These are phyloP conservation scores for Nomada fabriciana DNA, from an alignment of 2,888 invertebrate genomes.

Conservation along the genomic window DNA sequence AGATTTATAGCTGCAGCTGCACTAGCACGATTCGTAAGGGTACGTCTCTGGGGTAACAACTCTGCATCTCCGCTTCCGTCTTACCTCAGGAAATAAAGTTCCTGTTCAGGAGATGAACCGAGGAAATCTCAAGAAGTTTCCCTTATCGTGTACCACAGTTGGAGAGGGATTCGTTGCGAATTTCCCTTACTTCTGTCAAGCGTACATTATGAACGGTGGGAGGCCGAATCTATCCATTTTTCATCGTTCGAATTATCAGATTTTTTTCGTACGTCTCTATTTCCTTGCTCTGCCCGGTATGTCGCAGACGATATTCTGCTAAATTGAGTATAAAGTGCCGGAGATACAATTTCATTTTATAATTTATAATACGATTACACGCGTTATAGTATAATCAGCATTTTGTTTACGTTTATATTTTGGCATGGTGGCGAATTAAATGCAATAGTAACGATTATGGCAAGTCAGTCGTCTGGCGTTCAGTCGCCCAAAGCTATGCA, in stretches of 20 bases:
- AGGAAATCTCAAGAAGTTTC: slow-evolving; percentile 59
- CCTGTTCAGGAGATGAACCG: slow-evolving; percentile 58
- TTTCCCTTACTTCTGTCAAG: slow-evolving; percentile 19
- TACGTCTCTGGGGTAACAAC: slow-evolving; percentile 41
- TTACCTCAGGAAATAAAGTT: slow-evolving; percentile 67
- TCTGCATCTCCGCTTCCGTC: slow-evolving; percentile 37
- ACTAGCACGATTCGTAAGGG: slow-evolving; percentile 36
- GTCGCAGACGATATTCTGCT: neutral
- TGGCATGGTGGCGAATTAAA: too few species aligned
- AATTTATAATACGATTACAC: too few species aligned
- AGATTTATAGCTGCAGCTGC: slow-evolving; percentile 61
- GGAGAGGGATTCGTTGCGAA: slow-evolving; percentile 29
- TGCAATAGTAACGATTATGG: too few species aligned
- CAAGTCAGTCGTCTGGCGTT: too few species aligned
- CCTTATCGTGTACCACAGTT: slow-evolving; percentile 47
- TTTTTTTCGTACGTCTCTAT: too few species aligned
- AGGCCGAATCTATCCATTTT: slow-evolving; percentile 1
- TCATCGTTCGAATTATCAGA: neutral
- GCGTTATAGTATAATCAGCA: too few species aligned
- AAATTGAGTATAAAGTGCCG: neutral
- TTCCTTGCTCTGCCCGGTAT: neutral
- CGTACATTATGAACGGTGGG: slow-evolving; percentile 12
- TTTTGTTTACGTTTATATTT: too few species aligned
- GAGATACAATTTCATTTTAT: neutral
- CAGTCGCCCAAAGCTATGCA: too few species aligned